These are phyloP conservation scores for Venustoraphidia nigricollis DNA, from an alignment of 2,888 invertebrate species.

Conservation along the genomic window DNA sequence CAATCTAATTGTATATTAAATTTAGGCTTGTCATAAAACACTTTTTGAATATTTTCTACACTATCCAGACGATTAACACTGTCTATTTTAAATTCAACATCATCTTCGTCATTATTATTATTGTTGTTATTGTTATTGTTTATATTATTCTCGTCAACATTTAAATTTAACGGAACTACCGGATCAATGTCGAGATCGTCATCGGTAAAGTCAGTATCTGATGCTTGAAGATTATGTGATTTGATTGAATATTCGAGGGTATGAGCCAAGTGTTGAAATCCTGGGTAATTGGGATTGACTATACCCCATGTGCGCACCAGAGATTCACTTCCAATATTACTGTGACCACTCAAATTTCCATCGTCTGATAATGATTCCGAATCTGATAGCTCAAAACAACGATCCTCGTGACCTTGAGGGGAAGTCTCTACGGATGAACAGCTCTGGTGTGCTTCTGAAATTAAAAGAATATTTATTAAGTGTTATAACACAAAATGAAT, in stretches of 20 bases:
- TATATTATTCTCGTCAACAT: constrained; percentile 12
- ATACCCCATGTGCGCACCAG: constrained; percentile 44
- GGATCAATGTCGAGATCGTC: constrained; percentile 24
- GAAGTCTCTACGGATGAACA: constrained; percentile 29
- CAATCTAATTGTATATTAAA: constrained; percentile 31
- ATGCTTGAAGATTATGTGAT: constrained; percentile 22
- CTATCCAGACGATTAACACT: constrained; percentile 34
- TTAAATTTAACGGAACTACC: background rate
- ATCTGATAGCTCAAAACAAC: constrained; percentile 39
- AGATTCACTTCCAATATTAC: background rate
- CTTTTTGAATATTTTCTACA: constrained; percentile 34
- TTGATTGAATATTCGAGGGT: constrained; percentile 35
- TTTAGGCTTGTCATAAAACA: constrained; percentile 39
- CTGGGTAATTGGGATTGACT: constrained; percentile 71
- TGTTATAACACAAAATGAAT: background rate
- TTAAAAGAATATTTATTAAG: background rate
- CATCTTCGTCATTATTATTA: constrained; percentile 19
- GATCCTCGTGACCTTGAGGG: constrained; percentile 33
- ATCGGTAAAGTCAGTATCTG: constrained; percentile 30
- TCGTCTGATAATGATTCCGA: constrained; percentile 26
- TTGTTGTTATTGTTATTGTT: constrained; percentile 29
- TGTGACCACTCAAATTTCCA: constrained; percentile 27
- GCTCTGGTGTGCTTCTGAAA: constrained; percentile 27
- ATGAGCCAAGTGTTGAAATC: constrained; percentile 68
- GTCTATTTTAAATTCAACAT: constrained; percentile 23